Evolutionary conservation across 2,888 invertebrate species (phyloP).

Genomic region (Monopis laevigella): DNA sequence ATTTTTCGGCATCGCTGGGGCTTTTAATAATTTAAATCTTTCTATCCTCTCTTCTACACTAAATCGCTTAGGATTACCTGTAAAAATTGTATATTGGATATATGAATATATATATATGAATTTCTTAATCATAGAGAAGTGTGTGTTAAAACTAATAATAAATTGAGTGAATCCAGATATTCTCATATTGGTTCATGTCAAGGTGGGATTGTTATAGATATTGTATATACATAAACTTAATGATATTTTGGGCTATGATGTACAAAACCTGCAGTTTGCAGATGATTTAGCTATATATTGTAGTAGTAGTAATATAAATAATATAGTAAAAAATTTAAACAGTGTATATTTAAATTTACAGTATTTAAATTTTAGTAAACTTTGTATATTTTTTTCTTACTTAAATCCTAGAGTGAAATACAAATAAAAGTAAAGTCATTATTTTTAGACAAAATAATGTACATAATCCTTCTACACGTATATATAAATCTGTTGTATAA

Average conservation of each 20-base stretch:
- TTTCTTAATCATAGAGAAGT: constrained; percentile 17
- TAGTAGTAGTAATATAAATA: not conserved
- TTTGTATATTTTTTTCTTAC: constrained; percentile 11
- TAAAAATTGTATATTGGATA: constrained; percentile 15
- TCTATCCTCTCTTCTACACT: constrained; percentile 11
- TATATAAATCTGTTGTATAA: not conserved
- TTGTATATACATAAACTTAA: constrained; percentile 17
- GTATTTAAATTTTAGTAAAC: not conserved
- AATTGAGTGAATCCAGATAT: constrained; percentile 14
- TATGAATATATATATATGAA: too few species aligned
- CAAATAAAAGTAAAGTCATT: constrained; percentile 10
- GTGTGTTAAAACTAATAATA: constrained; percentile 15
- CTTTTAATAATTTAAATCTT: constrained; percentile 16
- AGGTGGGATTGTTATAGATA: constrained; percentile 17
- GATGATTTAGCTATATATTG: constrained; percentile 13
- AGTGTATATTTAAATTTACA: too few species aligned
- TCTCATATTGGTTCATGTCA: constrained; percentile 17
- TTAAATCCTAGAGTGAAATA: constrained; percentile 1
- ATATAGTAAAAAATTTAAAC: not conserved
- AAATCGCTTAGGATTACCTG: constrained; percentile 13
- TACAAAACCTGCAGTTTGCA: constrained; percentile 17
- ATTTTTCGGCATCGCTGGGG: constrained; percentile 14
- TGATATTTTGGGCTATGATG: constrained; percentile 13
- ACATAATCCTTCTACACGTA: not conserved
- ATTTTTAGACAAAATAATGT: constrained; percentile 9